These are phyloP conservation scores for Tricholauxania praeusta DNA, from an alignment of 2,888 invertebrate genomes.

Conservation along the genomic window DNA sequence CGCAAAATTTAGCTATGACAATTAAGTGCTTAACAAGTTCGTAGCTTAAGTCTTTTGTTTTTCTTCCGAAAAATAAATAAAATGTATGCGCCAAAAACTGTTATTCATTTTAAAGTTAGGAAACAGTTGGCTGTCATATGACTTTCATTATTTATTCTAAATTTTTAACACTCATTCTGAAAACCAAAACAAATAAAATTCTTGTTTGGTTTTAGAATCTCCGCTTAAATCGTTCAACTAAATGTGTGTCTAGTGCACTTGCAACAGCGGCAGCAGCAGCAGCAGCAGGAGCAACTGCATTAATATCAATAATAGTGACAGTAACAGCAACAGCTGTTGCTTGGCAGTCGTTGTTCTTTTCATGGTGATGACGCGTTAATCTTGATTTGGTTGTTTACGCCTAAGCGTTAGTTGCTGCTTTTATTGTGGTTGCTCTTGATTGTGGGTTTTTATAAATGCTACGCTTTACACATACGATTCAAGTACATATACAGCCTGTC, in stretches of 20 bases:
- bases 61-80: not conserved
- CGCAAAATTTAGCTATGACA: too few species aligned
- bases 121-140: constrained; percentile 6
- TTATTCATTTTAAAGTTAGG: not conserved
- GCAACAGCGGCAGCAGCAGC: constrained; percentile 15
- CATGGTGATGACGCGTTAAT: constrained; percentile 32
- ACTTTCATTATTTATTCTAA: not conserved
- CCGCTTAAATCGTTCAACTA: not conserved
- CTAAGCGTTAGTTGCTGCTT: constrained; percentile 31
- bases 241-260: not conserved
- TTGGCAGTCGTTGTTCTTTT: constrained; percentile 1
- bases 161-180: too few species aligned
- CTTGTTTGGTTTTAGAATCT: too few species aligned
- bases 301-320: constrained; percentile 3
- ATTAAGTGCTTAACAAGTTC: not conserved
- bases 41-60: constrained; percentile 17
- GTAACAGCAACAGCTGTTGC: constrained; percentile 9
- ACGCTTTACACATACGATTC: not conserved
- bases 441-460: not conserved
- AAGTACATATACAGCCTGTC: not conserved
- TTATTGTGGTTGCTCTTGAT: constrained; percentile 3
- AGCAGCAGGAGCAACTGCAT: not conserved
- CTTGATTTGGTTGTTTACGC: constrained; percentile 26
- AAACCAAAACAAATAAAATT: too few species aligned
- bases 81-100: not conserved